A percentile compares a stretch with the other conserved stretches of the same genome.
These are phyloP conservation scores for Sebastes baramenuke DNA, from an alignment of 2,797 vertebrate species.

Conservation along the genomic window DNA sequence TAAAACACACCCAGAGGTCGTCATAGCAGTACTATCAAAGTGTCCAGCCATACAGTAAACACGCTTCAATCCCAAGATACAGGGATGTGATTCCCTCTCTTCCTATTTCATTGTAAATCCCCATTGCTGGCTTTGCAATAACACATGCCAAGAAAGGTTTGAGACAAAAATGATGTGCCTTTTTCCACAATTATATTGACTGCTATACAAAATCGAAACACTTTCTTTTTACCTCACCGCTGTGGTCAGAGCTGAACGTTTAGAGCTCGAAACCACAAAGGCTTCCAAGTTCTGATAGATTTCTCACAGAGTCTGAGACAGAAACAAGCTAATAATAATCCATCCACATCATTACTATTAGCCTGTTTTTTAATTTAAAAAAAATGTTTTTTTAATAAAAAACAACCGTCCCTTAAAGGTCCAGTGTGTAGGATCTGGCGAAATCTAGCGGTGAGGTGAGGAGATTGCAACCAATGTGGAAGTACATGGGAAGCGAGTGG, in stretches of 20 bases:
- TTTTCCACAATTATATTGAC: background rate
- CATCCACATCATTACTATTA: too few species aligned
- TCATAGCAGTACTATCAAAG: background rate
- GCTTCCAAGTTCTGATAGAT: background rate
- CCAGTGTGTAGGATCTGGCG: too few species aligned
- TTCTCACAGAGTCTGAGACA: background rate
- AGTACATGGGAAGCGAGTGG: too few species aligned
- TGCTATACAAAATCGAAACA: background rate
- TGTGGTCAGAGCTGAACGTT: background rate
- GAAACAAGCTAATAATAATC: background rate
- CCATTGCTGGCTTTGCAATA: background rate
- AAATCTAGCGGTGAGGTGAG: too few species aligned
- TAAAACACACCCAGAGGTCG: background rate
- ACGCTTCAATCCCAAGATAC: background rate
- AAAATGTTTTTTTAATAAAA: too few species aligned
- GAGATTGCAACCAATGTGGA: background rate
- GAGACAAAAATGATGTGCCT: background rate
- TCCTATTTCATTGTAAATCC: background rate
- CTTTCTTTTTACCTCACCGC: background rate
- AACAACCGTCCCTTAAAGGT: too few species aligned
- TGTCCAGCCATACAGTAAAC: background rate
- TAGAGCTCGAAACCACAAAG: background rate
- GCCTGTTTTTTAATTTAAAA: too few species aligned
- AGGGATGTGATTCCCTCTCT: background rate
- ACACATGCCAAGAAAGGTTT: background rate